Percentiles rank a stretch among this genome's conserved stretches.
Conservation (phyloP, 2,888 invertebrate genomes). For the Protonemura montana region DNA sequence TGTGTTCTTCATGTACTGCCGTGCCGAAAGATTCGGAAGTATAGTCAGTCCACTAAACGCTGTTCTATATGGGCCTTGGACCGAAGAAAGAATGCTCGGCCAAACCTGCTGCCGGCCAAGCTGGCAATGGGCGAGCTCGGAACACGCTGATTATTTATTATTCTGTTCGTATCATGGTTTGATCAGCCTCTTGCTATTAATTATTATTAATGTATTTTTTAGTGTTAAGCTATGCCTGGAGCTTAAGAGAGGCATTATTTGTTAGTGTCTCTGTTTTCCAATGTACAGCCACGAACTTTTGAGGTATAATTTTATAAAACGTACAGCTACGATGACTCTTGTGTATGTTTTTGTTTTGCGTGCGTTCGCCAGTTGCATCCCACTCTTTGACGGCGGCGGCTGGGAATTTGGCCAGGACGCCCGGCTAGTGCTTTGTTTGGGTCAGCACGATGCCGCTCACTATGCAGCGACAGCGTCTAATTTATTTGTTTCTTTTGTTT, state of each 20-base stretch:
- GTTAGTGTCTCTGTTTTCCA: slow-evolving; percentile 7
- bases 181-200: slow-evolving; percentile 12
- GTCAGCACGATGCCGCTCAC: neutral
- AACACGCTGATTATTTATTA: slow-evolving; percentile 3
- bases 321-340: slow-evolving; percentile 12
- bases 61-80: neutral
- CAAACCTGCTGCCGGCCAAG: neutral
- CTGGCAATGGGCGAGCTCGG: neutral
- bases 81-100: neutral
- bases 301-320: slow-evolving; percentile 12
- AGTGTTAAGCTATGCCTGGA: slow-evolving; percentile 4
- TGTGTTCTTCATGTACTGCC: too few species aligned
- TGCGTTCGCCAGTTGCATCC: neutral
- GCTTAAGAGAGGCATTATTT: slow-evolving; percentile 12
- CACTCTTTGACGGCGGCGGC: neutral
- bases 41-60: too few species aligned
- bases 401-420: neutral
- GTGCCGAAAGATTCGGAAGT: too few species aligned
- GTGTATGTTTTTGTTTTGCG: neutral
- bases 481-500: slow-evolving; percentile 9
- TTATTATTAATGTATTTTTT: slow-evolving; percentile 7
- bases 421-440: neutral
- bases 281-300: slow-evolving; percentile 9
- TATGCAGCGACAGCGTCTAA: neutral
- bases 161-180: slow-evolving; percentile 35